Evolutionary conservation across 92 coral and sea anemone species (phyloP).

Genomic region (Parazoanthus darwini): DNA sequence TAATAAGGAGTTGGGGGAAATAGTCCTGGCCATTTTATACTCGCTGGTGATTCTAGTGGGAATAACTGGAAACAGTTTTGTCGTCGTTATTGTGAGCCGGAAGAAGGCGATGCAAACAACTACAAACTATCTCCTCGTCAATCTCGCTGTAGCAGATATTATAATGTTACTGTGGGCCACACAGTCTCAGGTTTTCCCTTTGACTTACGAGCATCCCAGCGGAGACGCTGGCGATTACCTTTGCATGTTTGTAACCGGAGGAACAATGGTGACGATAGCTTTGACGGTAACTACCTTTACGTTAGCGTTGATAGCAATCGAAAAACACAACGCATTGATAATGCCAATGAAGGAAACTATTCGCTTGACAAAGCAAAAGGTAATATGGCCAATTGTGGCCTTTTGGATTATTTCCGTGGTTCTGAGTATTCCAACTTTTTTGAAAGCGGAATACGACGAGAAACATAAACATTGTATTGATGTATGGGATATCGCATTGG

Average conservation of each 20-base stretch:
- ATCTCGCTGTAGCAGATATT: slow-evolving; percentile 13
- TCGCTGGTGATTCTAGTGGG: neutral
- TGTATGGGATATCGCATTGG: slow-evolving; percentile 1
- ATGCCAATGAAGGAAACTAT: slow-evolving; percentile 1
- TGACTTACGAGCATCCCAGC: neutral
- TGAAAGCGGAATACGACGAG: neutral
- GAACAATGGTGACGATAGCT: neutral
- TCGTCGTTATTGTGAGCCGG: neutral
- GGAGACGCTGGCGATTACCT: neutral
- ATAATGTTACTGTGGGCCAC: slow-evolving; percentile 21
- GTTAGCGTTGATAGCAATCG: neutral
- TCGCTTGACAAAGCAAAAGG: neutral
- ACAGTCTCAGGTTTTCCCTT: slow-evolving; percentile 12
- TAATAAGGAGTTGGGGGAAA: neutral
- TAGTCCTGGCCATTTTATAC: neutral
- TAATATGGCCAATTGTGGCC: neutral
- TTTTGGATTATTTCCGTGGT: neutral
- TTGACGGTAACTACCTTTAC: slow-evolving; percentile 1
- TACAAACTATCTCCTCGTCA: slow-evolving; percentile 15
- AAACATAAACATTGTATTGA: neutral
- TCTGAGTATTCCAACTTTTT: neutral
- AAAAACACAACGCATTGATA: neutral
- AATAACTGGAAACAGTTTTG: neutral
- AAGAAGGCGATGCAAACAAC: slow-evolving; percentile 25
- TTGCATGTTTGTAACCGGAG: neutral